phyloP scores from a whole-genome alignment of 2,888 invertebrate species.

The Agriopis marginaria region DNA sequence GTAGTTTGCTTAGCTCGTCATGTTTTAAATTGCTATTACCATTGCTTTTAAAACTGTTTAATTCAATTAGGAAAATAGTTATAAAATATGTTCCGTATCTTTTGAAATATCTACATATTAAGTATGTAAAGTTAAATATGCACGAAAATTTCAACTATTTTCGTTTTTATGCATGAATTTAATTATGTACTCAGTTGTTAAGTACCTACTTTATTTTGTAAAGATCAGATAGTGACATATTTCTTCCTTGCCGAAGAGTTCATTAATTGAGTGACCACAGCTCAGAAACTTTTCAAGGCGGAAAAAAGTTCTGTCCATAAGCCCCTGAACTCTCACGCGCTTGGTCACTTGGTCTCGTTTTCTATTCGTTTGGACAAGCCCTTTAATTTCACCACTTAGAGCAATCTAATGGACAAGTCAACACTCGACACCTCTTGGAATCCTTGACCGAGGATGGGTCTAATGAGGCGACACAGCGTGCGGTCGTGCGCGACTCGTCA shows the following conservation, averaged over 20 bases:
- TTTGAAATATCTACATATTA: no score
- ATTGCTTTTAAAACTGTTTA: no score
- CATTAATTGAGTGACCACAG: no score
- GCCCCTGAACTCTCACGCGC: neutral
- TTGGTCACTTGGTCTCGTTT: neutral
- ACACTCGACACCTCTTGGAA: slow-evolving; percentile 15
- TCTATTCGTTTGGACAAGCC: neutral
- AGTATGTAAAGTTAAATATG: no score
- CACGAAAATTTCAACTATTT: no score
- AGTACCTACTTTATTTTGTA: no score
- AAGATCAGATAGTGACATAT: no score
- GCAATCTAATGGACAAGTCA: slow-evolving; percentile 22
- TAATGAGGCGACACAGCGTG: slow-evolving; percentile 60
- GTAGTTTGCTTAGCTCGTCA: neutral
- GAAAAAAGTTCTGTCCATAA: neutral
- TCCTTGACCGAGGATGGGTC: slow-evolving; percentile 52
- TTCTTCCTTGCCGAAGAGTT: neutral
- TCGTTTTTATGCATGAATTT: no score
- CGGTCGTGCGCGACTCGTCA: slow-evolving; percentile 61
- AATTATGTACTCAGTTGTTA: no score
- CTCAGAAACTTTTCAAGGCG: neutral
- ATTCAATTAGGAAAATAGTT: no score
- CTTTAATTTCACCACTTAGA: slow-evolving; percentile 11
- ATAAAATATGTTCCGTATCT: no score
- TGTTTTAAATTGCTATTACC: neutral